Evolutionary conservation across 2,888 invertebrate species (phyloP).

Genomic region (Nemotelus pantherinus): DNA sequence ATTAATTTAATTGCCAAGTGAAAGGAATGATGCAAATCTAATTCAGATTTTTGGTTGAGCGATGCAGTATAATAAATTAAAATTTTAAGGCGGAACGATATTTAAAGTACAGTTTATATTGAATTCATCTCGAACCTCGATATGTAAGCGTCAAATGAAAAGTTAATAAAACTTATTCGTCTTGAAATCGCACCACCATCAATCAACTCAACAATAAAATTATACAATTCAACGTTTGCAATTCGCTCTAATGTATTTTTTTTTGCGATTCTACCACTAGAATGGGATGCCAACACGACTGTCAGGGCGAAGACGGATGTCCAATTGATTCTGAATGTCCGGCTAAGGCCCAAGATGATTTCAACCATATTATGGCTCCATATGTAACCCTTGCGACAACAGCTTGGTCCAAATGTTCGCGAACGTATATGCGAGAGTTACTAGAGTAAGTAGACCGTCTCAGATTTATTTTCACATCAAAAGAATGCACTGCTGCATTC

Average conservation of each 20-base stretch:
- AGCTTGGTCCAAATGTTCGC: constrained; percentile 70
- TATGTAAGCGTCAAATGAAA: too few relatives aligned
- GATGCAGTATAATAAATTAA: too few relatives aligned
- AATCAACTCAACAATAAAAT: constrained; percentile 41
- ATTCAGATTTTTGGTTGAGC: too few relatives aligned
- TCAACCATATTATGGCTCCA: constrained; percentile 71
- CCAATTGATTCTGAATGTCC: constrained; percentile 59
- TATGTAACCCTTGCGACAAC: constrained; percentile 67
- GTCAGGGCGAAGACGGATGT: not conserved
- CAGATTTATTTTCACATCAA: not conserved
- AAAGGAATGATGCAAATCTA: too few relatives aligned
- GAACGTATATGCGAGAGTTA: constrained; percentile 68
- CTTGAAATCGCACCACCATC: not conserved
- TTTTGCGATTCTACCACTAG: constrained; percentile 59
- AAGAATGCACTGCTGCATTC: too few relatives aligned
- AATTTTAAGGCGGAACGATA: too few relatives aligned
- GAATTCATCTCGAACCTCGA: too few relatives aligned
- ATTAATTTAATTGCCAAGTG: too few relatives aligned
- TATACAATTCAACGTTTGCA: constrained; percentile 1
- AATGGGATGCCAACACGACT: constrained; percentile 65
- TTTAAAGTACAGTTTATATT: too few relatives aligned
- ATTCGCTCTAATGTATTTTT: too few relatives aligned
- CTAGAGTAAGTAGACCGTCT: constrained; percentile 66
- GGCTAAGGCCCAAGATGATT: constrained; percentile 65
- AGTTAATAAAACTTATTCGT: too few relatives aligned